Base-by-base conservation (phyloP, 2,113 vertebrate species). In the Nothoprocta perdicaria region DNA sequence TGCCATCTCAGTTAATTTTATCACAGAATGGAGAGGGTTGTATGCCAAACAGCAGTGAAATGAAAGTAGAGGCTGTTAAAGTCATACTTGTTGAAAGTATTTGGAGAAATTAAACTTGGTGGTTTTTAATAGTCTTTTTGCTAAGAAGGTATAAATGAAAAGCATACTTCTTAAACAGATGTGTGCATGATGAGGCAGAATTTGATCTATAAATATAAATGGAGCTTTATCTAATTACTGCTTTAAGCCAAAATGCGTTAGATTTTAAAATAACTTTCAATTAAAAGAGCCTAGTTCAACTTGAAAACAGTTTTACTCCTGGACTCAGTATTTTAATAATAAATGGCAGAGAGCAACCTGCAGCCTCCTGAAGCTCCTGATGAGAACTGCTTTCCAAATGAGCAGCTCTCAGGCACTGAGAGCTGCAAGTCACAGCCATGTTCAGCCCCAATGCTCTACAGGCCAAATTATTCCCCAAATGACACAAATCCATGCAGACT, bases 221-320 rank as follows among this genome's bases (percentile, higher is more conserved):
- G 48, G 65, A 91, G 82, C 65, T 92, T 88, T 43, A 29, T 89
- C 53, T 93, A 23, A 52, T 58, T 78, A 13, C 9, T 38, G 45
- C 86, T 83, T 93, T 53, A 52, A 72, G 55, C 48, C 74, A 79
- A 82, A 80, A 87, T 63, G 15, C 50, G 61, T 14, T 61, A 74
- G 14, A 10, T 82, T 92, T 84, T 21, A 88, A 93, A 78, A 74
- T 77, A 75, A 74, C 61, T 93, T 80, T 72, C 35, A 87, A 23
- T 90, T 84, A n/a, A 77, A 94, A 58, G 1, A 0, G 9, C 7
- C 38, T 71, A 12, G 27, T 91, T 82, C 88, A 84, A 60, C 38
- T 89, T 92, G 43, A 93, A 84, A 89, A 55, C 16, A 74, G 17
- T 74, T 90, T 74, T 87, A 33, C 38, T 71, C 90, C 55, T 89